Evolutionary conservation across 2,113 vertebrate genomes (phyloP).

Genomic region (Candoia aspera): DNA sequence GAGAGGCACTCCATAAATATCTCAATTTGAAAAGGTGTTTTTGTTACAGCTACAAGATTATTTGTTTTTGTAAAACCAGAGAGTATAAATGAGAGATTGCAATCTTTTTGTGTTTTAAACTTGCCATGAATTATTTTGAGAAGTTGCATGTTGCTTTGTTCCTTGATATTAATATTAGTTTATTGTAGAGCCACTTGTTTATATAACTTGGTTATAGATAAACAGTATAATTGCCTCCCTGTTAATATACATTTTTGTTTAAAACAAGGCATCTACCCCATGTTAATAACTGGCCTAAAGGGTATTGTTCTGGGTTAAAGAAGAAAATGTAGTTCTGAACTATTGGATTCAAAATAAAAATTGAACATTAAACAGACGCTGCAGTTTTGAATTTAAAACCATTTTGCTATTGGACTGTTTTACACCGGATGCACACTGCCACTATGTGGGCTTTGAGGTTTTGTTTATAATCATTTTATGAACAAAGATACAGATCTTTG

Average conservation of each 20-base stretch:
- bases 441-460: neutral
- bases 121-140: slow-evolving; percentile 26
- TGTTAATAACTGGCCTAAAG: neutral
- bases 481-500: neutral
- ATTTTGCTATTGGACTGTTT: neutral
- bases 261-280: neutral
- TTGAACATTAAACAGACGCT: neutral
- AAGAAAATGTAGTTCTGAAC: neutral
- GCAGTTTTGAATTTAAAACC: neutral
- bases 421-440: neutral
- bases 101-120: slow-evolving; percentile 6
- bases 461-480: neutral
- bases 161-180: slow-evolving; percentile 5
- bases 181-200: slow-evolving; percentile 1
- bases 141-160: slow-evolving; percentile 2
- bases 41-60: neutral
- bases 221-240: neutral
- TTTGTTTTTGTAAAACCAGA: slow-evolving; percentile 22
- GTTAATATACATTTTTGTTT: neutral
- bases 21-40: neutral
- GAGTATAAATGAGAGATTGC: slow-evolving; percentile 9
- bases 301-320: neutral
- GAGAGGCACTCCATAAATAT: neutral
- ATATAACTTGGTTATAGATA: slow-evolving; percentile 6
- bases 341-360: neutral